Conservation (phyloP, 2,888 invertebrate genomes). For the Drosophila conformis region DNA sequence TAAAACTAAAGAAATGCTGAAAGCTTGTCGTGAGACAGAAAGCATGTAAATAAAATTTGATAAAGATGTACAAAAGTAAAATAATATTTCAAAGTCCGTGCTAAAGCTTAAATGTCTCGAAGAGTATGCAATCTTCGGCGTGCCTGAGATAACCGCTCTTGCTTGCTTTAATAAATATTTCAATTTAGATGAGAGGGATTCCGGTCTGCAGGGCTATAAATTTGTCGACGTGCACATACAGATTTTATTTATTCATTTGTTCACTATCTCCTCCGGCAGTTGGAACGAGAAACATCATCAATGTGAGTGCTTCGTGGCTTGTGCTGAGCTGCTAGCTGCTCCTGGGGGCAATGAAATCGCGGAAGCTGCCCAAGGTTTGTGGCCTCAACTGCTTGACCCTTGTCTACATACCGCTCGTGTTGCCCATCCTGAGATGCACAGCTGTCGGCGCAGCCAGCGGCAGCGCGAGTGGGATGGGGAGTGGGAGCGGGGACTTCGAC, state of each 20-base stretch:
- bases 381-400: conserved; percentile 85
- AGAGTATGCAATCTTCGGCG: neutral
- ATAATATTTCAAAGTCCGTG: neutral
- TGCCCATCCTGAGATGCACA: conserved; percentile 83
- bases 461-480: conserved; percentile 65
- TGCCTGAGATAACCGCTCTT: neutral
- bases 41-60: neutral
- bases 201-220: neutral
- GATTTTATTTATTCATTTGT: conserved; percentile 4
- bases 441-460: conserved; percentile 49
- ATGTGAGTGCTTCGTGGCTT: conserved; percentile 80
- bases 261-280: conserved; percentile 34
- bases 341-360: conserved; percentile 85
- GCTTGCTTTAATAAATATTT: neutral
- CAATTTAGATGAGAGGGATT: neutral
- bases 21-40: neutral
- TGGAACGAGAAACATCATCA: conserved; percentile 71
- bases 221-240: neutral
- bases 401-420: conserved; percentile 83
- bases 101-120: neutral
- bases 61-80: neutral
- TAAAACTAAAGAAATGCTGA: too few species aligned
- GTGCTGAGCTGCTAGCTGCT: conserved; percentile 78
- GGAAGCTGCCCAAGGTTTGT: conserved; percentile 85
- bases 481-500: conserved; percentile 83